Evolutionary conservation across 2,113 vertebrate genomes (phyloP).

Genomic region (Laticauda colubrina): DNA sequence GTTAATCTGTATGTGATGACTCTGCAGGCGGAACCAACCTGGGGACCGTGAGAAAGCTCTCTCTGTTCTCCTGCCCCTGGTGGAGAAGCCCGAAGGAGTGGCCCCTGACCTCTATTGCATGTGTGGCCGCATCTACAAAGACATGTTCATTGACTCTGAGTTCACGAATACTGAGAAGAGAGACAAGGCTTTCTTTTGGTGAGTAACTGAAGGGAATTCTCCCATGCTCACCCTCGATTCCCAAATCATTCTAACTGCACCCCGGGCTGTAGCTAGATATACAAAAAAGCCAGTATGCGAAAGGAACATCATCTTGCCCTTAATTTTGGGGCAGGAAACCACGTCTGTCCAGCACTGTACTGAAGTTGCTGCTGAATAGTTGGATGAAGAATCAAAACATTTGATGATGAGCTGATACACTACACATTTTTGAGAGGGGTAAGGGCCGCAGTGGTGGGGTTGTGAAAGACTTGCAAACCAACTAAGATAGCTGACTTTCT

Average conservation of each 20-base stretch:
- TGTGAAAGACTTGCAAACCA: neutral
- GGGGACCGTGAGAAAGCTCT: constrained; percentile 86
- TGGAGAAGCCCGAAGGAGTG: constrained; percentile 65
- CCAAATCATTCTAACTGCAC: neutral
- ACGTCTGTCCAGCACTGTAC: neutral
- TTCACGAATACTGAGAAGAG: constrained; percentile 72
- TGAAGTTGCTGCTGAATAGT: neutral
- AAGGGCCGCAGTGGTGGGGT: neutral
- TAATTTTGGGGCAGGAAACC: neutral
- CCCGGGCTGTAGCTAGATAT: neutral
- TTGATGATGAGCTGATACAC: neutral
- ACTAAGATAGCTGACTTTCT: neutral
- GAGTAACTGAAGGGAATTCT: constrained; percentile 22
- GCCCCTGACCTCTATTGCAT: constrained; percentile 86
- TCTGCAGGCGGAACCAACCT: constrained; percentile 76
- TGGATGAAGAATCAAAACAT: neutral
- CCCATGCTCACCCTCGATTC: no score
- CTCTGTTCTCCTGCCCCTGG: constrained; percentile 76
- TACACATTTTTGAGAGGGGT: neutral
- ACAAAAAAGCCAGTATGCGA: neutral
- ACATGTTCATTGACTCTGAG: constrained; percentile 83
- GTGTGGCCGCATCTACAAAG: constrained; percentile 91
- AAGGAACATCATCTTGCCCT: neutral
- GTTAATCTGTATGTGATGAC: fast-evolving
- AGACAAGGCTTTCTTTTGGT: constrained; percentile 85